Evolutionary conservation across 2,797 vertebrate genomes (phyloP).

Genomic region (Tapirus indicus): DNA sequence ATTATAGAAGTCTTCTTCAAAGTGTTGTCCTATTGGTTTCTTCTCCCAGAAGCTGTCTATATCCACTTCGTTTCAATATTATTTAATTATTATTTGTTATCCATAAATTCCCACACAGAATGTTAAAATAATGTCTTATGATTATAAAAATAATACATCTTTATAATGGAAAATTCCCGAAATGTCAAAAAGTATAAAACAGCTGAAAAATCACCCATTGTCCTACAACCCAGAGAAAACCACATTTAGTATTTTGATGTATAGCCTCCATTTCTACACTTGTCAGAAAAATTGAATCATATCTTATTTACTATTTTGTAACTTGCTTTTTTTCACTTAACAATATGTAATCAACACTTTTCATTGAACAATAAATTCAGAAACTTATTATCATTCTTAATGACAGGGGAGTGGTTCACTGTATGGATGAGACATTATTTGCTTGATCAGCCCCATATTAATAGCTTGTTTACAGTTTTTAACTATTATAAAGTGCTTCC

Average conservation of each 20-base stretch:
- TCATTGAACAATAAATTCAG: neutral
- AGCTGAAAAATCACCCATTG: neutral
- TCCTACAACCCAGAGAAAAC: neutral
- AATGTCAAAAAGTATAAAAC: neutral
- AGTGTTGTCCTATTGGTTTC: neutral
- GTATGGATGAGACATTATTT: neutral
- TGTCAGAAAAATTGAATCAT: neutral
- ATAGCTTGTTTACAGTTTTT: neutral
- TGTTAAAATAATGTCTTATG: slow-evolving; percentile 11
- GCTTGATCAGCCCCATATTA: neutral
- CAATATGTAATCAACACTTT: neutral
- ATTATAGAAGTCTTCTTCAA: neutral
- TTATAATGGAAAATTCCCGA: slow-evolving; percentile 26
- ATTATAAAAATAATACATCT: slow-evolving; percentile 11
- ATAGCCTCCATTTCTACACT: neutral
- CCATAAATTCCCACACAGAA: neutral
- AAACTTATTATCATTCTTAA: neutral
- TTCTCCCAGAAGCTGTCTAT: neutral
- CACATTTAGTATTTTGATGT: neutral
- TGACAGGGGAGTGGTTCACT: neutral
- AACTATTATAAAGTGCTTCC: neutral
- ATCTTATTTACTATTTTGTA: neutral
- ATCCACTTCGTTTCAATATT: neutral
- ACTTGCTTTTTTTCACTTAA: neutral
- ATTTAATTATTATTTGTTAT: neutral